Evolutionary conservation across 2,888 invertebrate species (phyloP).

Genomic region (Amiota communis): DNA sequence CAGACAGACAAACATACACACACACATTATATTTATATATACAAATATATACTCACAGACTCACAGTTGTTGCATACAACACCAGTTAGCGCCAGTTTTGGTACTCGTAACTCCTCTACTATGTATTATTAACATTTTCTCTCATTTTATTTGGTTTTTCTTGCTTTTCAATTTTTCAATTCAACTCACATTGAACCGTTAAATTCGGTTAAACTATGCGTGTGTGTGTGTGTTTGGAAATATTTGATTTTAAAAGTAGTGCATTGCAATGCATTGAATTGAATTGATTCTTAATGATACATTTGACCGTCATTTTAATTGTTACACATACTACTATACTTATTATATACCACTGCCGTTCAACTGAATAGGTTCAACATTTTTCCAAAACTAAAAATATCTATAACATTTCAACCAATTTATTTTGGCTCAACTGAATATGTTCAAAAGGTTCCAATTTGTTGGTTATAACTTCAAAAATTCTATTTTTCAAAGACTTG

Average conservation of each 20-base stretch:
- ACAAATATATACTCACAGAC: neutral
- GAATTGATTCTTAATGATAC: too few species aligned
- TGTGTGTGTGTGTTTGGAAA: neutral
- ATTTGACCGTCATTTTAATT: too few species aligned
- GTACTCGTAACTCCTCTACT: neutral
- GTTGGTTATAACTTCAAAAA: too few species aligned
- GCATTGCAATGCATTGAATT: too few species aligned
- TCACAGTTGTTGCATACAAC: constrained; percentile 44
- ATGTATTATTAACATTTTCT: constrained; percentile 48
- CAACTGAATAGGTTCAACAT: too few species aligned
- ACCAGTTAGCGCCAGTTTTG: constrained; percentile 22
- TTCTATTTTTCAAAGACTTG: too few species aligned
- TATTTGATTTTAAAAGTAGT: neutral
- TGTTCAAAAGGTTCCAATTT: too few species aligned
- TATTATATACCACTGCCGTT: too few species aligned
- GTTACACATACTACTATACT: too few species aligned
- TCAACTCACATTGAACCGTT: neutral
- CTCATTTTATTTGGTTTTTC: constrained; percentile 37
- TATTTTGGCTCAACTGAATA: too few species aligned
- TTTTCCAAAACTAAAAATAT: too few species aligned
- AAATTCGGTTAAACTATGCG: neutral
- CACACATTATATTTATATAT: neutral
- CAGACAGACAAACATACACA: constrained; percentile 20
- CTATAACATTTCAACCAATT: too few species aligned
- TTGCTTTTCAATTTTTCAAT: constrained; percentile 30